These are phyloP conservation scores for Amblyjoppa fuscipennis DNA, from an alignment of 2,888 invertebrate species.

Conservation along the genomic window DNA sequence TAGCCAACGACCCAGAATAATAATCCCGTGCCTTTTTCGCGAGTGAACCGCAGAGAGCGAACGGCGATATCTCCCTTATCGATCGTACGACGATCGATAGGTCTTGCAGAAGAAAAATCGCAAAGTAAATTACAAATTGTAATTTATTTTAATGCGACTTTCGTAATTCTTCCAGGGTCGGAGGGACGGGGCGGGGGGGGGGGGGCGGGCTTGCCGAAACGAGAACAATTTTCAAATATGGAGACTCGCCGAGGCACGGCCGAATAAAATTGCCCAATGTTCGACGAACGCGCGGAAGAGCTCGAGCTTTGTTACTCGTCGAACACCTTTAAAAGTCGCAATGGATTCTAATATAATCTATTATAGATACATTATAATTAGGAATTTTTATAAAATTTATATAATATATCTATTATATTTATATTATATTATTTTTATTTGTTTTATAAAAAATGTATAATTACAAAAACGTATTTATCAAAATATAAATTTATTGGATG, in stretches of 20 bases:
- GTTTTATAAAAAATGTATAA: too few species aligned
- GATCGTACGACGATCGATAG: slow-evolving; percentile 1
- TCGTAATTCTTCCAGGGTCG: background rate
- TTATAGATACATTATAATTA: too few species aligned
- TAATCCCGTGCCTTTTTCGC: background rate
- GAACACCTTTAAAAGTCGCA: too few species aligned
- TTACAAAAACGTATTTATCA: too few species aligned
- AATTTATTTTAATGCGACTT: background rate
- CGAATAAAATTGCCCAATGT: too few species aligned
- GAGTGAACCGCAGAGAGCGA: background rate
- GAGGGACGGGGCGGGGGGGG: background rate
- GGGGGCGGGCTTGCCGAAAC: background rate
- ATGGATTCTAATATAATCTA: too few species aligned
- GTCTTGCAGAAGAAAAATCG: background rate
- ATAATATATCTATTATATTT: too few species aligned
- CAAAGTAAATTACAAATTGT: background rate
- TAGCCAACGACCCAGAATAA: slow-evolving; percentile 47
- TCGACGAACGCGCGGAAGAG: too few species aligned
- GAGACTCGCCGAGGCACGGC: background rate
- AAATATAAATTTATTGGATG: too few species aligned
- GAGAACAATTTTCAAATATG: background rate
- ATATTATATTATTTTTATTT: too few species aligned
- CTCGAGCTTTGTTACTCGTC: too few species aligned
- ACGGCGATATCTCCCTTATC: slow-evolving; percentile 3
- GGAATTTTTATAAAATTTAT: too few species aligned